phyloP scores from a whole-genome alignment of 2,888 invertebrate species.

The Temnothorax unifasciatus region DNA sequence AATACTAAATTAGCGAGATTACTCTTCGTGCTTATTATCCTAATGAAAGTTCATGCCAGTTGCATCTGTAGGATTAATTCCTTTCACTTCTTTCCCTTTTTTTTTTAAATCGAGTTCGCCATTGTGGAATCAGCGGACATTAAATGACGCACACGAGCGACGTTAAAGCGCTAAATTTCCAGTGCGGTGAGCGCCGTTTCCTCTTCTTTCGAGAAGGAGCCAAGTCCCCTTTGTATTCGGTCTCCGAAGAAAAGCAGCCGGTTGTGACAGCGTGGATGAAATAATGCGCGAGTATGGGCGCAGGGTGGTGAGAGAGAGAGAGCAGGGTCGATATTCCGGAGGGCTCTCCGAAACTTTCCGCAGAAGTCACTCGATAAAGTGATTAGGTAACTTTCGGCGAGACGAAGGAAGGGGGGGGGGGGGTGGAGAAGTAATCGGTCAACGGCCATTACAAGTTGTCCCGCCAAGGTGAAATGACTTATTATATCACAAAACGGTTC shows the following conservation, averaged over 20 bases:
- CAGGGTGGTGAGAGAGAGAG: conserved; percentile 38
- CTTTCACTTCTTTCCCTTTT: neutral
- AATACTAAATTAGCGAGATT: neutral
- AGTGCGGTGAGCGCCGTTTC: conserved; percentile 49
- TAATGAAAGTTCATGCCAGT: neutral
- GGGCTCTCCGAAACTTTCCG: conserved; percentile 68
- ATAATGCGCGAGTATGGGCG: conserved; percentile 74
- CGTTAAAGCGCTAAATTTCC: conserved; percentile 55
- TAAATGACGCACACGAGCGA: conserved; percentile 54
- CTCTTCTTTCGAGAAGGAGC: conserved; percentile 63
- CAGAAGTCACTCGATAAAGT: conserved; percentile 78
- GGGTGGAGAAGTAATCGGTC: conserved; percentile 67
- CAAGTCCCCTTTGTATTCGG: conserved; percentile 77
- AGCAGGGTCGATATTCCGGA: conserved; percentile 64
- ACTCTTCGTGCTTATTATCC: neutral
- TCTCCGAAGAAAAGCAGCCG: conserved; percentile 70
- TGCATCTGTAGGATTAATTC: conserved; percentile 26
- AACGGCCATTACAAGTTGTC: conserved; percentile 73
- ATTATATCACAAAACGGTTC: conserved; percentile 40
- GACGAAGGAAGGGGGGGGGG: conserved; percentile 55
- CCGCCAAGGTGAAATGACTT: conserved; percentile 46
- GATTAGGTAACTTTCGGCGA: conserved; percentile 78
- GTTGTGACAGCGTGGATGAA: conserved; percentile 74
- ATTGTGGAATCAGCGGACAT: conserved; percentile 41
- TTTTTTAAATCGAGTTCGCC: conserved; percentile 21